Evolutionary conservation across 2,797 vertebrate genomes (phyloP).

Genomic region (Paratrypauchen microcephalus): DNA sequence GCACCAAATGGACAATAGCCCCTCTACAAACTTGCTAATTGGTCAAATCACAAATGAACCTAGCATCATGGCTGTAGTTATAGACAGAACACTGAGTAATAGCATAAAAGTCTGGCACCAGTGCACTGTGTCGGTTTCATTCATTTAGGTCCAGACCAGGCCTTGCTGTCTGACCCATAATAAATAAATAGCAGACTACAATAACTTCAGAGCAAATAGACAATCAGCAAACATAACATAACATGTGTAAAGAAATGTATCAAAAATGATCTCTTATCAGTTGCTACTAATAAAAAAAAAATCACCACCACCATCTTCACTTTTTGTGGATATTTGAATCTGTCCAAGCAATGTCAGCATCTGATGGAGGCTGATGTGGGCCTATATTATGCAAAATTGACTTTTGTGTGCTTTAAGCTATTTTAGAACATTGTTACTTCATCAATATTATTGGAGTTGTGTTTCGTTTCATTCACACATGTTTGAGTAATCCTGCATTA

Average conservation of each 20-base stretch:
- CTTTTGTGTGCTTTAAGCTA: no score
- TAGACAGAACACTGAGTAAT: neutral
- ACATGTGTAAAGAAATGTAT: neutral
- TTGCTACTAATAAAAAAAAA: neutral
- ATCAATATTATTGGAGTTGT: no score
- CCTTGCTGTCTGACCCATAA: slow-evolving; percentile 40
- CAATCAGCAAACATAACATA: neutral
- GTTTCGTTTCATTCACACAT: no score
- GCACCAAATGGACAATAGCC: slow-evolving; percentile 7
- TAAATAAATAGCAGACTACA: slow-evolving; percentile 46
- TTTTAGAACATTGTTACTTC: no score
- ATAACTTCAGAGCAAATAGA: slow-evolving; percentile 18
- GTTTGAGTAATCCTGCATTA: no score
- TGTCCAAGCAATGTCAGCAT: neutral
- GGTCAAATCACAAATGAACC: neutral
- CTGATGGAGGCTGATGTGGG: no score
- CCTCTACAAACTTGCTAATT: neutral
- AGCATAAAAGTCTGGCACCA: neutral
- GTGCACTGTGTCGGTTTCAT: slow-evolving; percentile 15
- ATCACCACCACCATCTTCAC: neutral
- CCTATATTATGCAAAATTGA: no score
- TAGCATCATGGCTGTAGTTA: neutral
- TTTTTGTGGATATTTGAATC: neutral
- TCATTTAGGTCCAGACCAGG: slow-evolving; percentile 37
- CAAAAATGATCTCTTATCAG: neutral